Evolutionary conservation across 2,888 invertebrate genomes (phyloP).

Genomic region (Empis livida): DNA sequence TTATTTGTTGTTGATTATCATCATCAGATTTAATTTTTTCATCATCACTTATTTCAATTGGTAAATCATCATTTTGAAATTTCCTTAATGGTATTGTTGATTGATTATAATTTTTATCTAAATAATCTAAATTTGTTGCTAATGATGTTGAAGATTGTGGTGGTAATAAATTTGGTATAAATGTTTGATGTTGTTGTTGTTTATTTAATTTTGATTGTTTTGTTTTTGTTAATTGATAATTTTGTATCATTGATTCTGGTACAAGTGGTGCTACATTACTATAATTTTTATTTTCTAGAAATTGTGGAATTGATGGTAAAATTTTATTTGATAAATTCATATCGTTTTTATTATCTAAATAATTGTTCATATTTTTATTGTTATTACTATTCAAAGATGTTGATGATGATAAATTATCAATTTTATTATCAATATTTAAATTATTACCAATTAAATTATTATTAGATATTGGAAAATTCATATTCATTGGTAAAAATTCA

Average conservation of each 20-base stretch:
- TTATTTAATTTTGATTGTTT: background rate
- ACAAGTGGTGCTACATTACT: conserved; percentile 33
- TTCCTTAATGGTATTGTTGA: background rate
- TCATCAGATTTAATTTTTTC: conserved; percentile 9
- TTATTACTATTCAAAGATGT: too few species aligned
- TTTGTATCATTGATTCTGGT: conserved; percentile 24
- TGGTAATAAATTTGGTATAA: background rate
- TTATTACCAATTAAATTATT: too few species aligned
- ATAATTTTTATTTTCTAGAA: conserved; percentile 21
- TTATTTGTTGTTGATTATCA: background rate
- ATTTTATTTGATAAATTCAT: too few species aligned
- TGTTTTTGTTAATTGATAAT: conserved; percentile 15
- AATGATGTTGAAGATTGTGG: too few species aligned
- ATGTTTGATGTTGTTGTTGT: background rate
- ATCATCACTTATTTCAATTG: conserved; percentile 13
- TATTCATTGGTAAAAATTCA: conserved; percentile 9
- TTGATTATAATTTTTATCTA: background rate
- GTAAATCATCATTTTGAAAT: conserved; percentile 1
- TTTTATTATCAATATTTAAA: too few species aligned
- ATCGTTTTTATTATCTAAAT: too few species aligned
- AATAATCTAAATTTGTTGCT: background rate
- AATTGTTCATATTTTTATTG: too few species aligned
- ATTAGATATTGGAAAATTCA: too few species aligned
- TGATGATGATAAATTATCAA: too few species aligned
- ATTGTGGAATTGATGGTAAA: background rate